phyloP scores from a whole-genome alignment of 2,113 vertebrate genomes.

The Pongo pygmaeus region DNA sequence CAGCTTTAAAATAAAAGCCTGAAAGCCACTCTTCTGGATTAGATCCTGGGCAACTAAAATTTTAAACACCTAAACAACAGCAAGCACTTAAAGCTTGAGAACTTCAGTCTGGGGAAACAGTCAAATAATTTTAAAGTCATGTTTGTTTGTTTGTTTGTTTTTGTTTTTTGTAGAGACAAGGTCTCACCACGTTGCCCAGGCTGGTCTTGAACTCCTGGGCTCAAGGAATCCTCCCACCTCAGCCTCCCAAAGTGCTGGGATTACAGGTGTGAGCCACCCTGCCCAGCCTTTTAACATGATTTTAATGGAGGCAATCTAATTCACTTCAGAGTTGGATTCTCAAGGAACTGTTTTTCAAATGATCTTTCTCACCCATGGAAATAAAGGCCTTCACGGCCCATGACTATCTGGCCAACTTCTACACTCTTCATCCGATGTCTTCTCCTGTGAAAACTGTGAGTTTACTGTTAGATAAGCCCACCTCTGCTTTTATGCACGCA shows the following conservation, averaged over 20 bases:
- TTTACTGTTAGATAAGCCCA: not conserved
- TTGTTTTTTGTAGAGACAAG: too few relatives aligned
- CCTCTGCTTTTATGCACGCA: not conserved
- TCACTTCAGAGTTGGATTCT: not conserved
- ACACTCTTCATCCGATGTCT: not conserved
- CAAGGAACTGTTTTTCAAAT: not conserved
- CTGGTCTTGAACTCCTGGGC: too few relatives aligned
- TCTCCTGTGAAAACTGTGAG: too few relatives aligned
- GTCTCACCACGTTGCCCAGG: too few relatives aligned
- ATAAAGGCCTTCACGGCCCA: not conserved
- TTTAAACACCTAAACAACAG: not conserved
- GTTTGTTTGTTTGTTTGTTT: too few relatives aligned
- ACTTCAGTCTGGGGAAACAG: too few relatives aligned
- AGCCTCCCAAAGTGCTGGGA: too few relatives aligned
- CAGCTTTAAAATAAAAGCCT: not conserved
- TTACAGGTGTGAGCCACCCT: too few relatives aligned
- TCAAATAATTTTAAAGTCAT: too few relatives aligned
- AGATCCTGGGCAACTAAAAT: not conserved
- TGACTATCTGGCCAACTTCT: not conserved
- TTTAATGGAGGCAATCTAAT: not conserved
- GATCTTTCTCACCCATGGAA: not conserved
- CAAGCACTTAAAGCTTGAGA: too few relatives aligned
- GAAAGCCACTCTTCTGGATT: not conserved
- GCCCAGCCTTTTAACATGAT: not conserved
- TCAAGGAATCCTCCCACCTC: too few relatives aligned